Conservation (phyloP, 2,888 invertebrate species). For the Parasteatoda lunata region DNA sequence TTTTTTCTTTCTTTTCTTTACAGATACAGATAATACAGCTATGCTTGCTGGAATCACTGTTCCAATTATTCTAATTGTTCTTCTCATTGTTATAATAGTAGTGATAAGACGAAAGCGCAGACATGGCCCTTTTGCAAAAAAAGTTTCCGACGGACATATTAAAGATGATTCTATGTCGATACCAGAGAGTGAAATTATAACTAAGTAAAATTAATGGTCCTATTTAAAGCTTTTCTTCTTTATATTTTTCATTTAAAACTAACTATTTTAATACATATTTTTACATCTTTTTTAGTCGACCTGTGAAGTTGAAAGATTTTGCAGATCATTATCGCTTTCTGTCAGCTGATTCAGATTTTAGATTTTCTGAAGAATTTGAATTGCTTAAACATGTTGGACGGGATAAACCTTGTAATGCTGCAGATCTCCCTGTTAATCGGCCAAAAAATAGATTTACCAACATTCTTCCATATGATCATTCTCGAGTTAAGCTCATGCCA, state of each 20-base stretch:
- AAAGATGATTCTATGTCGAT: conserved; percentile 84
- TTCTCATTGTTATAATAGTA: conserved; percentile 73
- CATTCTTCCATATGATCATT: conserved; percentile 97
- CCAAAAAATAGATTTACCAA: conserved; percentile 99
- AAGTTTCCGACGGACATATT: conserved; percentile 73
- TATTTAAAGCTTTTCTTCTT: background rate
- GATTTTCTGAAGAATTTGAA: conserved; percentile 98
- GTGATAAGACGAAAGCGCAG: conserved; percentile 77
- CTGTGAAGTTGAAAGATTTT: conserved; percentile 88
- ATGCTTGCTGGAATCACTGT: conserved; percentile 85
- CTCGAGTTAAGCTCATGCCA: conserved; percentile 92
- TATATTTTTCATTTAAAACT: background rate
- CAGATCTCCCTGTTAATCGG: conserved; percentile 94
- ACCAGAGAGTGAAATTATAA: conserved; percentile 86
- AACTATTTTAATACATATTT: background rate
- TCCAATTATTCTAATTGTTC: conserved; percentile 80
- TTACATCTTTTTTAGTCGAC: conserved; percentile 48
- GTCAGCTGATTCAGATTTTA: conserved; percentile 97
- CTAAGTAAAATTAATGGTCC: conserved; percentile 77
- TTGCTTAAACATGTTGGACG: conserved; percentile 95
- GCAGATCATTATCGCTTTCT: conserved; percentile 93
- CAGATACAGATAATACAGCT: conserved; percentile 90
- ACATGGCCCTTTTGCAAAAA: conserved; percentile 78
- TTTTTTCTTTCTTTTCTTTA: conserved; percentile 70
- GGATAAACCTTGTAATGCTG: conserved; percentile 92